Conservation (phyloP, 2,113 vertebrate genomes). For the Beaufortia kweichowensis region DNA sequence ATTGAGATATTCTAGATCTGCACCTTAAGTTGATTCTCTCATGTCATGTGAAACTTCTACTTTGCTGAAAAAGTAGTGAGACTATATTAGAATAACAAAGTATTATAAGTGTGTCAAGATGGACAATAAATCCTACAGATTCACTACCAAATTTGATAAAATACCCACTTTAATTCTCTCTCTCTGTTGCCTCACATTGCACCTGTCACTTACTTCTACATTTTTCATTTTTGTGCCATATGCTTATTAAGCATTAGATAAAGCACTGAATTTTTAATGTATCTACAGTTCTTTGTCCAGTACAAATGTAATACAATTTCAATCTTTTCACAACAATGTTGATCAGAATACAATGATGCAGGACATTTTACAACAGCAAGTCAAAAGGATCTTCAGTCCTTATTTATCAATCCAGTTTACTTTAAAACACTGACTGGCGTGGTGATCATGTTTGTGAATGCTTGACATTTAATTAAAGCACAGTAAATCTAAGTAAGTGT, state of each 20-base stretch:
- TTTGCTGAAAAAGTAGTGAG: too few relatives aligned
- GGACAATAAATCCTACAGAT: too few relatives aligned
- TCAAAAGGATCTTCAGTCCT: not conserved
- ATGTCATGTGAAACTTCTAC: too few relatives aligned
- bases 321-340: too few relatives aligned
- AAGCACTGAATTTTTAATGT: too few relatives aligned
- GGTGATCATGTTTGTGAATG: not conserved
- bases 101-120: too few relatives aligned
- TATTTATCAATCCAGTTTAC: constrained; percentile 3
- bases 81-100: too few relatives aligned
- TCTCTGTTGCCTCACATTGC: too few relatives aligned
- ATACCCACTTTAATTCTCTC: not conserved
- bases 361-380: not conserved
- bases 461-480: constrained; percentile 39
- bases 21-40: too few relatives aligned
- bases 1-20: too few relatives aligned
- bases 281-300: not conserved
- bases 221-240: not conserved
- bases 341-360: not conserved
- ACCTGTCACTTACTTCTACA: not conserved
- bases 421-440: not conserved
- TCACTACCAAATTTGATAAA: not conserved
- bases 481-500: constrained; percentile 58
- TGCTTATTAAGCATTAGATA: not conserved
- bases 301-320: too few relatives aligned